Evolutionary conservation across 2,113 vertebrate genomes (phyloP).

Genomic region (Origma solitaria): DNA sequence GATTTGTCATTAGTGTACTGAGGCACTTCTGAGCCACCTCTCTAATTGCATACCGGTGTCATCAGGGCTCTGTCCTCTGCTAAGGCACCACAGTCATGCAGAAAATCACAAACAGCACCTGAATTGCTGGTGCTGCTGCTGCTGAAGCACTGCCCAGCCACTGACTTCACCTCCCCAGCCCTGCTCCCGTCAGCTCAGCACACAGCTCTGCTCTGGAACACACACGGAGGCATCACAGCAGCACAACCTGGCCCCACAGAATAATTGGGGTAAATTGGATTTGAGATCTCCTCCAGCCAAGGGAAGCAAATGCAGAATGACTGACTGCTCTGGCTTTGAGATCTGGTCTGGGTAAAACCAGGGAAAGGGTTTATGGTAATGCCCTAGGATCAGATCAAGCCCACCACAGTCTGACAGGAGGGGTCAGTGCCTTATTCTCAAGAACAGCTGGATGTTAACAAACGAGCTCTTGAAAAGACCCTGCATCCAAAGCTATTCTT

Average conservation of each 20-base stretch:
- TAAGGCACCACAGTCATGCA: background rate
- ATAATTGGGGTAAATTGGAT: background rate
- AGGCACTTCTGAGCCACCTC: background rate
- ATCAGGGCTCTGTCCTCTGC: background rate
- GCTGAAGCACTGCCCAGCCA: background rate
- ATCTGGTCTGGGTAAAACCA: background rate
- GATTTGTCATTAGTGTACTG: background rate
- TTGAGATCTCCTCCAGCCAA: background rate
- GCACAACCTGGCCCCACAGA: background rate
- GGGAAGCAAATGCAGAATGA: background rate
- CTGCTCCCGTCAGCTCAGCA: background rate
- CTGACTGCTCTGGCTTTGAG: background rate
- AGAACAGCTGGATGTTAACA: background rate
- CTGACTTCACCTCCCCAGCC: background rate
- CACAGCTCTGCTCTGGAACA: fast-evolving
- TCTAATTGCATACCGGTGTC: background rate
- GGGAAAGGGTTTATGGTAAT: background rate
- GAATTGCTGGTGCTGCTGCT: background rate
- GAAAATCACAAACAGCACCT: background rate
- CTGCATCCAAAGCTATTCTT: background rate
- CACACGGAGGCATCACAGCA: background rate
- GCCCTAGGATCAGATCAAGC: background rate
- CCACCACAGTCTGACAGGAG: background rate
- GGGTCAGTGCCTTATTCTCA: background rate
- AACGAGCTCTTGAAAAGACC: background rate